Evolutionary conservation across 92 coral and sea anemone genomes (phyloP).

Genomic region (Umimayanthus kanabou): DNA sequence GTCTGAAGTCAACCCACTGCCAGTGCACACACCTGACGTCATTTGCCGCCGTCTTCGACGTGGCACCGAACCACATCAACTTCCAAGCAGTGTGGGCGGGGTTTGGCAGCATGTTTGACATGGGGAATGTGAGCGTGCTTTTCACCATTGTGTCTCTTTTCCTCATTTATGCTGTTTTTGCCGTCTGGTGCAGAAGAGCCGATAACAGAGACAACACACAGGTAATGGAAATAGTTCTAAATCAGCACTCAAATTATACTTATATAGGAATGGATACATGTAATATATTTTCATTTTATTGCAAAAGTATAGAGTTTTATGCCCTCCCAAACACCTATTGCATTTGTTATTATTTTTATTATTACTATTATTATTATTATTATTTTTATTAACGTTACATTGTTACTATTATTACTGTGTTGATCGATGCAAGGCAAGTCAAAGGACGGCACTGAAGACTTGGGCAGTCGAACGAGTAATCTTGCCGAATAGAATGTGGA

Average conservation of each 20-base stretch:
- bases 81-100: not conserved
- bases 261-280: too few species aligned
- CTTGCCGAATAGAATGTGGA: too few species aligned
- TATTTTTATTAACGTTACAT: too few species aligned
- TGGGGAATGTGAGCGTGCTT: conserved; percentile 60
- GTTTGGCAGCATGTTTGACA: not conserved
- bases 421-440: too few species aligned
- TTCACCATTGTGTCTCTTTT: conserved; percentile 56
- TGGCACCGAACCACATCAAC: conserved; percentile 2
- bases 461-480: too few species aligned
- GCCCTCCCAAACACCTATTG: too few species aligned
- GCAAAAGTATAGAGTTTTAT: not conserved
- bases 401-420: too few species aligned
- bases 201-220: conserved; percentile 58
- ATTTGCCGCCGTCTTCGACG: conserved; percentile 5
- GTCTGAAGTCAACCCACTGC: not conserved
- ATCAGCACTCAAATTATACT: not conserved
- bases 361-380: too few species aligned
- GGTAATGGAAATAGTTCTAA: conserved; percentile 33
- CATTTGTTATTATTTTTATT: too few species aligned
- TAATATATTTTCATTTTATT: too few species aligned
- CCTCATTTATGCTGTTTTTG: conserved; percentile 53
- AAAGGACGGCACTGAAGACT: too few species aligned
- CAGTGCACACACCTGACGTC: conserved; percentile 19
- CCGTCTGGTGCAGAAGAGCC: conserved; percentile 64